These are phyloP conservation scores for Diarsia rubi DNA, from an alignment of 2,888 invertebrate species.

Conservation along the genomic window DNA sequence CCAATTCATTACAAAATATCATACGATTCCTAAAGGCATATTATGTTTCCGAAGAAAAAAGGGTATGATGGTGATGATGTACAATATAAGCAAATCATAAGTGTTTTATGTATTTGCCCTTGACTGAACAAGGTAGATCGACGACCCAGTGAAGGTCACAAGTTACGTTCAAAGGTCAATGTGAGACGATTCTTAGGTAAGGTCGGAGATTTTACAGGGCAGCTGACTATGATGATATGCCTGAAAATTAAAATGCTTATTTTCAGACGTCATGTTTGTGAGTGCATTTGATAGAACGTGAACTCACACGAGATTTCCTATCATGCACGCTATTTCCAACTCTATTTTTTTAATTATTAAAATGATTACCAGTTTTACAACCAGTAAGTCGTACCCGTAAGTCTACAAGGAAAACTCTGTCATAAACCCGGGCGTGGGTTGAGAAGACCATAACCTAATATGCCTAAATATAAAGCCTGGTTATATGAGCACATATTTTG, in stretches of 20 bases:
- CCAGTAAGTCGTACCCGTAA: neutral
- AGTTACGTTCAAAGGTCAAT: slow-evolving; percentile 16
- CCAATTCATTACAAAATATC: neutral
- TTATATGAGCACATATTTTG: neutral
- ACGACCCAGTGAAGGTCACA: neutral
- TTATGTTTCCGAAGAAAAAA: neutral
- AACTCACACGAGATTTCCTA: neutral
- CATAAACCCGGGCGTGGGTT: neutral
- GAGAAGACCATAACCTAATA: neutral
- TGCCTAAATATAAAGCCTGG: neutral
- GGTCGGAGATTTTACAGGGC: neutral
- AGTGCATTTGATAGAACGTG: neutral
- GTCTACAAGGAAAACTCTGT: neutral
- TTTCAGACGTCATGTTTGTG: neutral
- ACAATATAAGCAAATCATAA: neutral
- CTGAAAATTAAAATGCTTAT: neutral
- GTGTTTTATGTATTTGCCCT: neutral
- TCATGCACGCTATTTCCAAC: neutral
- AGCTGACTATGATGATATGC: neutral
- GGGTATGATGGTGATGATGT: too few relatives aligned
- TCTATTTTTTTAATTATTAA: neutral
- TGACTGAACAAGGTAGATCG: slow-evolving; percentile 10
- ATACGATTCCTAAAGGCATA: neutral
- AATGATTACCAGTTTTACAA: neutral
- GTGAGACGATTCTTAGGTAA: neutral